These are phyloP conservation scores for Plecturocebus donacophilus DNA, from an alignment of 2,113 vertebrate species.

Conservation along the genomic window DNA sequence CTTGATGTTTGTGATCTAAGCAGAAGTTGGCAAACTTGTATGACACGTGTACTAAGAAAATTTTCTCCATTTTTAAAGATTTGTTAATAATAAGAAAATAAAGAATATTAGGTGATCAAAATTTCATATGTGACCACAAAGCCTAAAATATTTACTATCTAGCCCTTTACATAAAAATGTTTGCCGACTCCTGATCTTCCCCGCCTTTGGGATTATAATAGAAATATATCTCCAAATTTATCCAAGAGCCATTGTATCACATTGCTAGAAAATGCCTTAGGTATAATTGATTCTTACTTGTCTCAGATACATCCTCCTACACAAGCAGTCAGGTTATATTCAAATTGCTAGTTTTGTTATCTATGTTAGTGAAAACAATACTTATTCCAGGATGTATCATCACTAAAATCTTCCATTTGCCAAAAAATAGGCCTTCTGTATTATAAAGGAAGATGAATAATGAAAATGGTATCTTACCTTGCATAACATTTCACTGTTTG, in stretches of 20 bases:
- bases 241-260: not conserved
- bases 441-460: not conserved
- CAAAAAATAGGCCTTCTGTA: not conserved
- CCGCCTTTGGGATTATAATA: not conserved
- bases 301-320: not conserved
- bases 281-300: not conserved
- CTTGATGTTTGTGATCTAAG: not conserved
- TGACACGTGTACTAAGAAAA: not conserved
- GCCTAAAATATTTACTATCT: not conserved
- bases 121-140: not conserved
- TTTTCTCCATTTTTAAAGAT: not conserved
- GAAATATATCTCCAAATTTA: not conserved
- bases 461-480: not conserved
- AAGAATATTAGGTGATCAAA: not conserved
- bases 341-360: not conserved
- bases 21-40: not conserved
- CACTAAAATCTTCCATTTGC: not conserved
- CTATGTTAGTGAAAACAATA: not conserved
- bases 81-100: not conserved
- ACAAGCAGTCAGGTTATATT: not conserved
- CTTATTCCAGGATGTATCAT: not conserved
- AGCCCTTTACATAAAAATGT: not conserved
- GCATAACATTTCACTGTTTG: not conserved
- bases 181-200: not conserved
- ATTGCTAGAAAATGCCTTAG: not conserved